Percentiles rank a stretch among this genome's conserved stretches.
Evolutionary conservation across 2,113 vertebrate genomes (phyloP).

Genomic region (Tapirus terrestris): DNA sequence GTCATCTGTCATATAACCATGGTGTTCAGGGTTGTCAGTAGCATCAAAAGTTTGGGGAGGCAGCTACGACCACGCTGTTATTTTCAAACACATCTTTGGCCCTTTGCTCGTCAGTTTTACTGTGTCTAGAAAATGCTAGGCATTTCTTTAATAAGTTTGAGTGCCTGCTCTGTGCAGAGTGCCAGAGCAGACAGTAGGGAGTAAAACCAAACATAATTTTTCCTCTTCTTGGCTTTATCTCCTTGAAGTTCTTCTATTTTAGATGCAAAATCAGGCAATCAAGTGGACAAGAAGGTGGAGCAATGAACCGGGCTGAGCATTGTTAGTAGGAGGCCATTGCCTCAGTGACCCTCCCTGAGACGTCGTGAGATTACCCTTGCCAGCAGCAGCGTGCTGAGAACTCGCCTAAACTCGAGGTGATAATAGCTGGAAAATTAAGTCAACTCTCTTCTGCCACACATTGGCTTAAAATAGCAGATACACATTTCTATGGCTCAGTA

Average conservation of each 20-base stretch:
- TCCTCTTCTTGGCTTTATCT: neutral
- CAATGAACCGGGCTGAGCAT: no score
- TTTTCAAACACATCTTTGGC: neutral
- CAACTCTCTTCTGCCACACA: neutral
- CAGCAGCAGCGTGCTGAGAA: accelerated
- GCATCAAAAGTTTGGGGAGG: neutral
- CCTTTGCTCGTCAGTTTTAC: neutral
- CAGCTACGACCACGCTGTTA: neutral
- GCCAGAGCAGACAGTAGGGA: neutral
- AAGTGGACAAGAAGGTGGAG: neutral
- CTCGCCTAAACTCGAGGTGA: neutral
- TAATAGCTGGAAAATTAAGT: neutral
- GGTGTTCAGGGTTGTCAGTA: neutral
- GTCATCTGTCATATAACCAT: neutral
- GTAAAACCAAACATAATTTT: neutral
- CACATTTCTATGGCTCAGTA: neutral
- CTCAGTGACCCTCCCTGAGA: accelerated
- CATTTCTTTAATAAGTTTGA: neutral
- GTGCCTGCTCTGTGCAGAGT: neutral
- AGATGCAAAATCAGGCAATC: neutral
- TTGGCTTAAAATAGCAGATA: neutral
- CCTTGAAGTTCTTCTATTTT: neutral
- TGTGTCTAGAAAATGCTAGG: neutral
- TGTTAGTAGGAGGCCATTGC: neutral
- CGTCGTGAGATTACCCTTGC: neutral